Conservation (phyloP, 2,113 vertebrate species). For the Coracopsis vasa region DNA sequence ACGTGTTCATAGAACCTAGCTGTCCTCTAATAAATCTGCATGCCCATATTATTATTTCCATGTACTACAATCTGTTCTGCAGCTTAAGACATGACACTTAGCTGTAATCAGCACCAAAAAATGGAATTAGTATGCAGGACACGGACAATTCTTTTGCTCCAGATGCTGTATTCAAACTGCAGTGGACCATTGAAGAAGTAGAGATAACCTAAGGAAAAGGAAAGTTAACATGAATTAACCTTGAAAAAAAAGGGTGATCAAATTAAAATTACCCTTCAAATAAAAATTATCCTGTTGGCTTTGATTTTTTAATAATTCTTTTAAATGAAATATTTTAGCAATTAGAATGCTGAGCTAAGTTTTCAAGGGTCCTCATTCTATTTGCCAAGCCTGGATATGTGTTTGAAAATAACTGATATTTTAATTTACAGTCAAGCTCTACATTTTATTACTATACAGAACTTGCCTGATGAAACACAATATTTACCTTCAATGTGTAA, state of each 20-base stretch:
- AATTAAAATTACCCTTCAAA: background rate
- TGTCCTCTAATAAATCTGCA: background rate
- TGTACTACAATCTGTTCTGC: conserved; percentile 7
- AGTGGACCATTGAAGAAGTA: conserved; percentile 86
- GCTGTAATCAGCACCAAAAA: conserved; percentile 82
- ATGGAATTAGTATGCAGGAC: conserved; percentile 85
- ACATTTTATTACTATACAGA: background rate
- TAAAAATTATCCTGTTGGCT: background rate
- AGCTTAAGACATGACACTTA: background rate
- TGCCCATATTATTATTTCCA: background rate
- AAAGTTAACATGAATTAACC: background rate
- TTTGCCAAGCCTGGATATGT: background rate
- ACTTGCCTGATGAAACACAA: background rate
- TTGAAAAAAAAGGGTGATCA: background rate
- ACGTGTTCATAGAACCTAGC: conserved; percentile 68
- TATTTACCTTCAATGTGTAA: background rate
- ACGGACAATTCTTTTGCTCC: conserved; percentile 79
- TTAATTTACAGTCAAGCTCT: background rate
- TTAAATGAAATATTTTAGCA: background rate
- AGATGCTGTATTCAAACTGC: conserved; percentile 91
- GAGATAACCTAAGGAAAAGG: conserved; percentile 80
- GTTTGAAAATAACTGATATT: background rate
- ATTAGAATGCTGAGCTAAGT: background rate
- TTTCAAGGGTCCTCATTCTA: background rate
- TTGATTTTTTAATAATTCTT: background rate